These are phyloP conservation scores for Mastigias papua DNA, from an alignment of 30 jellyfish, hydroid and myxozoan species.

Conservation along the genomic window DNA sequence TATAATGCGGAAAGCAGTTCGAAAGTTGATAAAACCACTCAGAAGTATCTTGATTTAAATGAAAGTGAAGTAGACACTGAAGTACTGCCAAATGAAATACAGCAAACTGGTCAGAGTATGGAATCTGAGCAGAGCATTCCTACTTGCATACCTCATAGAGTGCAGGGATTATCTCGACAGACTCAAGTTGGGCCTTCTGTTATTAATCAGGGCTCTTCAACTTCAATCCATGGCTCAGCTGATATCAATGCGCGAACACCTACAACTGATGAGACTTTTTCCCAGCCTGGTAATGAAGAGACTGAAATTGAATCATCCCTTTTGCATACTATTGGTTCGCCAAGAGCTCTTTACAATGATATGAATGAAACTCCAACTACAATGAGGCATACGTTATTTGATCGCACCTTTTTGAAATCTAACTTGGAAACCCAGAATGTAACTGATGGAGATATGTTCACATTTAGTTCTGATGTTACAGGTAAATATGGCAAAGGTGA, in stretches of 20 bases:
- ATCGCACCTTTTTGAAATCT: constrained; percentile 5
- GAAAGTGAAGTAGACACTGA: neutral
- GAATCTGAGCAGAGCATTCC: neutral
- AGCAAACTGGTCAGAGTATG: too few species aligned
- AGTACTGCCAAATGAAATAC: neutral
- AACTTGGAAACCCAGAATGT: neutral
- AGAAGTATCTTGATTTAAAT: constrained; percentile 5
- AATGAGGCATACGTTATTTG: constrained; percentile 33
- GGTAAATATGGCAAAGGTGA: neutral
- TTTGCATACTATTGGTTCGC: constrained; percentile 48
- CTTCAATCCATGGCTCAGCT: constrained; percentile 14
- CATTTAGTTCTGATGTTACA: constrained; percentile 22
- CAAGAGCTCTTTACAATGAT: constrained; percentile 58
- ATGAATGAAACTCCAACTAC: constrained; percentile 24
- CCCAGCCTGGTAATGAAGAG: constrained; percentile 66
- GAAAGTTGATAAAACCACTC: constrained; percentile 55
- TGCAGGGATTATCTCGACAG: neutral
- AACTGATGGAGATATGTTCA: constrained; percentile 41
- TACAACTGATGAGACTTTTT: constrained; percentile 48
- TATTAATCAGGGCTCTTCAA: constrained; percentile 3
- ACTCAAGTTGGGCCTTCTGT: neutral
- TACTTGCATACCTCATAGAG: neutral
- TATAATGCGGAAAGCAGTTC: neutral
- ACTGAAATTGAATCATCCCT: constrained; percentile 66
- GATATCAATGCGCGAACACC: constrained; percentile 56